phyloP scores from a whole-genome alignment of 2,797 vertebrate genomes.

The Neosilurus mollespiculum region DNA sequence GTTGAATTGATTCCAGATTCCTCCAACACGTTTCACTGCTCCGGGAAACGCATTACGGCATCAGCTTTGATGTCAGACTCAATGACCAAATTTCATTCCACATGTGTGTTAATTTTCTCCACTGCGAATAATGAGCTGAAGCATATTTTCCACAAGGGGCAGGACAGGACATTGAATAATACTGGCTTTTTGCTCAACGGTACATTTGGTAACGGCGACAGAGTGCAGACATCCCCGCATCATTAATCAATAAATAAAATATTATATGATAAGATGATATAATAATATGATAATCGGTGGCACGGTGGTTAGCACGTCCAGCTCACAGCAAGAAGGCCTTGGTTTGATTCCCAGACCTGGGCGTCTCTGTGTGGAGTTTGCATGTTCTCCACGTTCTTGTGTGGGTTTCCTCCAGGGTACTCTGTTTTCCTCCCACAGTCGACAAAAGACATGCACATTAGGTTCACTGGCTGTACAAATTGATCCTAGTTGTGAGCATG shows the following conservation, averaged over 20 bases:
- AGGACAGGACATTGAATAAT: constrained; percentile 18
- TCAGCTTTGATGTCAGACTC: constrained; percentile 16
- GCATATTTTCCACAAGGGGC: constrained; percentile 29
- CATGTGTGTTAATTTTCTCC: constrained; percentile 39
- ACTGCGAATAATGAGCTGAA: constrained; percentile 20
- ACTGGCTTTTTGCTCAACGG: constrained; percentile 1
- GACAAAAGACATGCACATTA: no score
- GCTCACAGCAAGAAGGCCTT: no score
- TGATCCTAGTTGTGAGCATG: no score
- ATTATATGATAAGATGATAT: background rate
- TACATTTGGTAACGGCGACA: constrained; percentile 1
- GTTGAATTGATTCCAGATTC: constrained; percentile 39
- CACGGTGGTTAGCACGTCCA: no score
- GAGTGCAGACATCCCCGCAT: background rate
- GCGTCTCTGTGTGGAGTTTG: no score
- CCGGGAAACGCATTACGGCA: constrained; percentile 29
- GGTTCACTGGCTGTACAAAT: no score
- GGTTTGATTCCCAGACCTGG: no score
- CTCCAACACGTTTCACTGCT: constrained; percentile 36
- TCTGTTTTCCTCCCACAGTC: no score
- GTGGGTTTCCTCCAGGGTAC: no score
- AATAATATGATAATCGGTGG: background rate
- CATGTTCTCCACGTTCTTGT: no score
- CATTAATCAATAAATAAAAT: no score
- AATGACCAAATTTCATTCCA: constrained; percentile 27